Evolutionary conservation across 2,797 vertebrate genomes (phyloP).

Genomic region (Pygocentrus nattereri): DNA sequence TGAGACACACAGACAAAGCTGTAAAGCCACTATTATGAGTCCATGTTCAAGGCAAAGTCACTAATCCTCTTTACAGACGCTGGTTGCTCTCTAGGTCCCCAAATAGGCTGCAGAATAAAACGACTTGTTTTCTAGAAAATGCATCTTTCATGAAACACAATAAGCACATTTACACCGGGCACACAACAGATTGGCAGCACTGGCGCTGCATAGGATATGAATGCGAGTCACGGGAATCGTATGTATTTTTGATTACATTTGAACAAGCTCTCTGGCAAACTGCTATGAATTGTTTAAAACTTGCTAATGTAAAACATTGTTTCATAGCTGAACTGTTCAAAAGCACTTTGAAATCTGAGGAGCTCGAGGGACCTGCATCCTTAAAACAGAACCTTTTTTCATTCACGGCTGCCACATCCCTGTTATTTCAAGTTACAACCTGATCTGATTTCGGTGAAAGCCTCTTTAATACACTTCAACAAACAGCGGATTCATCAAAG

Average conservation of each 20-base stretch:
- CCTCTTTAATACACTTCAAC: not conserved
- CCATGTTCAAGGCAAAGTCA: constrained; percentile 35
- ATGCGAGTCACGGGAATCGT: constrained; percentile 46
- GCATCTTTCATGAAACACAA: constrained; percentile 56
- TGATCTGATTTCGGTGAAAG: not conserved
- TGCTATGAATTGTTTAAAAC: constrained; percentile 46
- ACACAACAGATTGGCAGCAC: constrained; percentile 35
- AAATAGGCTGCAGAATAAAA: constrained; percentile 36
- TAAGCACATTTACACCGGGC: constrained; percentile 42
- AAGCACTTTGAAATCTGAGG: constrained; percentile 24
- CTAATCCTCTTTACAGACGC: not conserved
- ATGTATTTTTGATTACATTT: constrained; percentile 50
- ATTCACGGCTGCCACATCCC: not conserved
- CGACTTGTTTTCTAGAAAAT: constrained; percentile 39
- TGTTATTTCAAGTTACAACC: not conserved
- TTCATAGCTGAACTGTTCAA: constrained; percentile 24
- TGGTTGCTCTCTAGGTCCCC: constrained; percentile 2
- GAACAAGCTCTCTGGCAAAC: constrained; percentile 41
- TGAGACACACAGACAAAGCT: not conserved
- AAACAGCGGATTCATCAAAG: not conserved
- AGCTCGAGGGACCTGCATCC: not conserved
- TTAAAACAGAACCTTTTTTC: not conserved
- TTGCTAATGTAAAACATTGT: constrained; percentile 41
- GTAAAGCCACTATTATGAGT: constrained; percentile 19
- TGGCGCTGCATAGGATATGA: constrained; percentile 31